phyloP scores from a whole-genome alignment of 2,888 invertebrate species.

The Oscheius sp. region DNA sequence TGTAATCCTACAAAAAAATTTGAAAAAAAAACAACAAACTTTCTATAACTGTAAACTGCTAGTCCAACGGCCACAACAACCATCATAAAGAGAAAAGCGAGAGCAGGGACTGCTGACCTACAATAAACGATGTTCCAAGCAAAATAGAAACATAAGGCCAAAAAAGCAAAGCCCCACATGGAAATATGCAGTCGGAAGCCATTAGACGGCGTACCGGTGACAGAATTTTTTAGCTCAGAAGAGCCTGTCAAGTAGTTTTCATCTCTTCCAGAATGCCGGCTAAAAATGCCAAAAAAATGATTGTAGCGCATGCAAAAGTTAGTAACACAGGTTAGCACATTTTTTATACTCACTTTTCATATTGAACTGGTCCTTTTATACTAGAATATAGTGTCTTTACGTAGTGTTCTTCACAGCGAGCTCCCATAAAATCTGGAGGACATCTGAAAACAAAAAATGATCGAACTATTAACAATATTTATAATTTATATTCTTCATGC shows the following conservation, averaged over 20 bases:
- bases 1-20: conserved; percentile 1
- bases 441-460: conserved; percentile 2
- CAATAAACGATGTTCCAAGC: neutral
- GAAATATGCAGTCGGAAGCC: neutral
- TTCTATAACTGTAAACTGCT: conserved; percentile 22
- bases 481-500: no score
- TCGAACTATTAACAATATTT: no score
- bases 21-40: no score
- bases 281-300: no score
- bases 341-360: neutral
- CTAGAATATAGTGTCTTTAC: neutral
- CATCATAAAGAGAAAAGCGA: conserved; percentile 19
- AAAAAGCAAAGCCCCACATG: conserved; percentile 2
- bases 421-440: conserved; percentile 6
- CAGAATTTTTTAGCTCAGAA: neutral
- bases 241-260: no score
- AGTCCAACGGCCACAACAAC: conserved; percentile 17
- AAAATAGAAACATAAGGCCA: neutral
- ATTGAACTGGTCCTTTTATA: neutral
- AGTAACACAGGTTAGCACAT: neutral
- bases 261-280: neutral
- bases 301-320: neutral
- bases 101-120: conserved; percentile 12
- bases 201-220: neutral
- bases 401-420: conserved; percentile 13